Conservation (phyloP, 2,888 invertebrate species). For the Dicyrtoma fusca region DNA sequence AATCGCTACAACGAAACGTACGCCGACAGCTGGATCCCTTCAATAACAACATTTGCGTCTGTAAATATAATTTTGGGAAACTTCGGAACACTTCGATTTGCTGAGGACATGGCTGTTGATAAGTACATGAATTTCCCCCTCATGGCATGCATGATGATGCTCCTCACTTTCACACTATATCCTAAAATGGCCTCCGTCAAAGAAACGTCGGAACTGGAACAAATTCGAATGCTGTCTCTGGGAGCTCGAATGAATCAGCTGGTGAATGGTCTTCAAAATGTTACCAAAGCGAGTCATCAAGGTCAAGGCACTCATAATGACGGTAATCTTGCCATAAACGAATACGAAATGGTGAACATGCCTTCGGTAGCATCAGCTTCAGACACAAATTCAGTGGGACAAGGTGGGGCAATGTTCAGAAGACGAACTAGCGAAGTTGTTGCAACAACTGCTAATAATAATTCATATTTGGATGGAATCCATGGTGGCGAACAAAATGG, state of each 20-base stretch:
- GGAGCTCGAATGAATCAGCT: not conserved
- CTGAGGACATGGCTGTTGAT: not conserved
- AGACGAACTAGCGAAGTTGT: too few relatives aligned
- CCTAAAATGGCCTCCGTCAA: not conserved
- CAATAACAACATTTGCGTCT: not conserved
- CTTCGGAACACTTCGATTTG: not conserved
- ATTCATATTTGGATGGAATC: too few relatives aligned
- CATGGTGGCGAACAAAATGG: too few relatives aligned
- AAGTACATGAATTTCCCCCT: slow-evolving; percentile 10
- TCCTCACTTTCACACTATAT: not conserved
- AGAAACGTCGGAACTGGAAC: not conserved
- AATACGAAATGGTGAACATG: too few relatives aligned
- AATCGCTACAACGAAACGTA: not conserved
- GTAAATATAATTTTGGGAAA: not conserved
- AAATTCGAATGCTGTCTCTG: slow-evolving; percentile 2
- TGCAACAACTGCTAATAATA: too few relatives aligned
- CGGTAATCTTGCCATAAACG: too few relatives aligned
- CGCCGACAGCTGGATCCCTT: not conserved
- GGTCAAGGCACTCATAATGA: too few relatives aligned
- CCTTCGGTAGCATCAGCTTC: too few relatives aligned
- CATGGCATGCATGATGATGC: not conserved
- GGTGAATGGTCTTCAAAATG: too few relatives aligned
- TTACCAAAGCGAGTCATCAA: too few relatives aligned
- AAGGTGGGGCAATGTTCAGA: too few relatives aligned
- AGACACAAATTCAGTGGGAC: too few relatives aligned